phyloP scores from a whole-genome alignment of 2,797 vertebrate species.

The Microctenopoma lineatum region DNA sequence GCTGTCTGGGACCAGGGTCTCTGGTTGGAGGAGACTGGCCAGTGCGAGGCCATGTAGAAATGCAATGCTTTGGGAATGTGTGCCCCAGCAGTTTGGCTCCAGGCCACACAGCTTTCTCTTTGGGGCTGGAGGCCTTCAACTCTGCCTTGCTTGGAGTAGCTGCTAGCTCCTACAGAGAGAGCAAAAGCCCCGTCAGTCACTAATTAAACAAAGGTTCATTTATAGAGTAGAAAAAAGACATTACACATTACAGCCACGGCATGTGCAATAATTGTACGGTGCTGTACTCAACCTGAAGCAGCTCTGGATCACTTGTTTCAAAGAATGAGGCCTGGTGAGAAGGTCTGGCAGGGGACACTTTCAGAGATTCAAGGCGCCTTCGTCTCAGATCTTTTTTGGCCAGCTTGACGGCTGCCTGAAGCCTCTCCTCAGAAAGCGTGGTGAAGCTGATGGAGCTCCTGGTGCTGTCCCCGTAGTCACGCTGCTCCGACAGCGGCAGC shows the following conservation, averaged over 20 bases:
- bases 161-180: slow-evolving; percentile 54
- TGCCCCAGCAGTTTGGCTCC: slow-evolving; percentile 61
- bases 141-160: slow-evolving; percentile 40
- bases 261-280: not conserved
- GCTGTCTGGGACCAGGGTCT: slow-evolving; percentile 66
- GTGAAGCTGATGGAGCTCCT: slow-evolving; percentile 86
- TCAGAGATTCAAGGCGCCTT: slow-evolving; percentile 68
- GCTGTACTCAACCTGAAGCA: slow-evolving; percentile 64
- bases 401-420: slow-evolving; percentile 87
- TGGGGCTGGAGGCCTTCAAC: slow-evolving; percentile 56
- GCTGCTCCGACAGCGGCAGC: slow-evolving; percentile 45
- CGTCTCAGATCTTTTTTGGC: slow-evolving; percentile 90
- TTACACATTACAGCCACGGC: not conserved
- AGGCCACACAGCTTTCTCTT: slow-evolving; percentile 57
- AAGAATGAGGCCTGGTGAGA: slow-evolving; percentile 42
- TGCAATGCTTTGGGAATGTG: slow-evolving; percentile 58
- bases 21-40: slow-evolving; percentile 79
- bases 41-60: slow-evolving; percentile 36
- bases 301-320: slow-evolving; percentile 55
- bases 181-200: not conserved
- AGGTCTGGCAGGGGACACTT: slow-evolving; percentile 37
- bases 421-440: slow-evolving; percentile 89
- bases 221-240: not conserved
- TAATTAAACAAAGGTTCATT: slow-evolving; percentile 1
- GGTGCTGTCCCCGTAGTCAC: slow-evolving; percentile 53